phyloP scores from a whole-genome alignment of 2,113 vertebrate genomes.

The Mungos mungo region DNA sequence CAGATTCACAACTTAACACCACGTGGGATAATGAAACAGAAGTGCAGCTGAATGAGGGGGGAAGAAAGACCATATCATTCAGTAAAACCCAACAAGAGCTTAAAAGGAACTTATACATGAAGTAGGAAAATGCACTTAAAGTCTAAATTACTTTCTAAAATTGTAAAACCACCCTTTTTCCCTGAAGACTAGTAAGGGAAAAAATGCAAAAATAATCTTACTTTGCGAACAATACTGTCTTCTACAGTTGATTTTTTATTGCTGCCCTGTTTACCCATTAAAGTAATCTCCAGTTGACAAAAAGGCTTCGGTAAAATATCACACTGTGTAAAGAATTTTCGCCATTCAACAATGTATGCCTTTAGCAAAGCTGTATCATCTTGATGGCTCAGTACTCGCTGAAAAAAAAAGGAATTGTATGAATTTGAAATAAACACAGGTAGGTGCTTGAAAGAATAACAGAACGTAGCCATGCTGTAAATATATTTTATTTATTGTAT shows the following conservation, averaged over 20 bases:
- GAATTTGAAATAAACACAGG: conserved; percentile 44
- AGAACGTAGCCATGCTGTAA: neutral
- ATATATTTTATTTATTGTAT: neutral
- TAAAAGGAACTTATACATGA: neutral
- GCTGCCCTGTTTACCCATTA: conserved; percentile 99
- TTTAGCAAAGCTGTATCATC: conserved; percentile 98
- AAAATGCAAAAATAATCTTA: conserved; percentile 73
- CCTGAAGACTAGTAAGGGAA: conserved; percentile 25
- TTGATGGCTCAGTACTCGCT: conserved; percentile 98
- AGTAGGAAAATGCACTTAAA: conserved; percentile 9
- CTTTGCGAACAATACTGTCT: conserved; percentile 99
- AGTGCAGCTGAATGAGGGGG: neutral
- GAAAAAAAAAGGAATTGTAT: conserved; percentile 17
- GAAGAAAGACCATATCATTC: neutral
- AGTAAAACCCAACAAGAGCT: neutral
- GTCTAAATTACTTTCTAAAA: neutral
- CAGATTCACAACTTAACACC: neutral
- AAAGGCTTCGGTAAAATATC: conserved; percentile 96
- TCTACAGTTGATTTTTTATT: conserved; percentile 99
- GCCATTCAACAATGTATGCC: conserved; percentile 98
- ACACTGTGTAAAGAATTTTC: conserved; percentile 92
- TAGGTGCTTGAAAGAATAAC: neutral
- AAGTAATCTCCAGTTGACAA: conserved; percentile 93
- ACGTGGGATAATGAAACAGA: neutral
- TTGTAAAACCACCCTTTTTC: conserved; percentile 16